Conservation (phyloP, 2,797 vertebrate genomes). For the Bovichtus diacanthus region DNA sequence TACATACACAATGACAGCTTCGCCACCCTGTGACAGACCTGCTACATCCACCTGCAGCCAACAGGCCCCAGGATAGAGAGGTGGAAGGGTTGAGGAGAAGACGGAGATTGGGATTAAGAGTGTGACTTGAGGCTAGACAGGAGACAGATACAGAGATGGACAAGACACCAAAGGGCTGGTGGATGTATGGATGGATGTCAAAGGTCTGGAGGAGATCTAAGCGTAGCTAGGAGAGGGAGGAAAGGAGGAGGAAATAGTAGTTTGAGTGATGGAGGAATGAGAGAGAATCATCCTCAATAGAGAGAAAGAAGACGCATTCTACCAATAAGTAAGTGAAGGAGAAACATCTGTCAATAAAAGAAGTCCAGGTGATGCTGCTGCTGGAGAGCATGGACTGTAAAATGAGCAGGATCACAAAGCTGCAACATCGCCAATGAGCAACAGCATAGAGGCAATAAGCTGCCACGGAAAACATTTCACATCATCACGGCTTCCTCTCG, state of each 20-base stretch:
- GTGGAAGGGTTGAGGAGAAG: slow-evolving; percentile 50
- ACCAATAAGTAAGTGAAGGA: background rate
- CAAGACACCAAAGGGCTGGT: slow-evolving; percentile 57
- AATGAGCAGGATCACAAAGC: slow-evolving; percentile 9
- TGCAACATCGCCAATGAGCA: background rate
- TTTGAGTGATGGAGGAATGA: background rate
- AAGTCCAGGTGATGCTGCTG: background rate
- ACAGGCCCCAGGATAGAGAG: slow-evolving; percentile 61
- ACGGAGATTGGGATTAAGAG: slow-evolving; percentile 45
- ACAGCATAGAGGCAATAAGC: background rate
- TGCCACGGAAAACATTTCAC: slow-evolving; percentile 6
- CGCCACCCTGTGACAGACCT: slow-evolving; percentile 63
- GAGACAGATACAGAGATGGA: slow-evolving; percentile 66
- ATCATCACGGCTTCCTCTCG: background rate
- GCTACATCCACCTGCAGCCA: slow-evolving; percentile 66
- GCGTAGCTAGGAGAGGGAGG: slow-evolving; percentile 15
- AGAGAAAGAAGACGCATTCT: background rate
- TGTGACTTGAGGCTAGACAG: slow-evolving; percentile 52
- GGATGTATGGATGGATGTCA: slow-evolving; percentile 44
- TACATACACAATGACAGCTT: slow-evolving; percentile 67
- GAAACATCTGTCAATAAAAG: background rate
- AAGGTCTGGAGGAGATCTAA: slow-evolving; percentile 40
- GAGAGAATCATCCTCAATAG: background rate
- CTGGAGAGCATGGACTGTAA: background rate
- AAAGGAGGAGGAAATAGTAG: background rate